Evolutionary conservation across 2,888 invertebrate genomes (phyloP), one percentile per base, ranked within the genome.

Genomic region (Balanococcus diminutus): DNA sequence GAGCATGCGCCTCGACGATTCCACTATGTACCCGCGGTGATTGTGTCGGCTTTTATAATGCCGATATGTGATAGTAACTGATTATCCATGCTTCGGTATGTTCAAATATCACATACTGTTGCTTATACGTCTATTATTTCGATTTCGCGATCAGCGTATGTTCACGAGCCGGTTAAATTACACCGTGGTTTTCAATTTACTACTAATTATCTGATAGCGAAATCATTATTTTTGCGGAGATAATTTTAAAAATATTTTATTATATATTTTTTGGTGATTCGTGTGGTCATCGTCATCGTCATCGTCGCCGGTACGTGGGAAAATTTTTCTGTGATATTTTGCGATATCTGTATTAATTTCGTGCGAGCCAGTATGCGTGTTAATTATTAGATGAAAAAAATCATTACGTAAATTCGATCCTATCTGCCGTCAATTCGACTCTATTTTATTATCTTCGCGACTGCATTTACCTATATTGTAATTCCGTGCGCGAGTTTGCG

Each of bases 1-100:
- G 84, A 84, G 85, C 85, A 85, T 85, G 85, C 85, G 85, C 85
- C 46, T 39, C 85, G 72, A 31, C 32, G 25, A 56, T 75, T 46
- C 75, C 31, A 22, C 31, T n/a, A 25, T 19, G 22, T 67, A 31
- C 28, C 46, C 67, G 46, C 79, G 42, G 46, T 79, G 46, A 79
- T 67, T 25, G 32, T 61, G 84, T 75, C 85, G 85, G 85, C 85
- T 75, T 85, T 85, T 85, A 75, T 79, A 25, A 85, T 39, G 46
- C 72, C 85, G 85, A 84, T 85, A 75, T 46, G 85, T 85, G 85
- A 84, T 84, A 84, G 84, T 84, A 84, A 85, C 75, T 85, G 85
- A 85, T 85, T 85, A 75, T 85, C 85, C 75, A 75, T 75, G 75
- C 85, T 85, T 75, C 85, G 85, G 85, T 85, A 85, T 75, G 85